phyloP scores from a whole-genome alignment of 2,797 vertebrate species.

The Sparus aurata region DNA sequence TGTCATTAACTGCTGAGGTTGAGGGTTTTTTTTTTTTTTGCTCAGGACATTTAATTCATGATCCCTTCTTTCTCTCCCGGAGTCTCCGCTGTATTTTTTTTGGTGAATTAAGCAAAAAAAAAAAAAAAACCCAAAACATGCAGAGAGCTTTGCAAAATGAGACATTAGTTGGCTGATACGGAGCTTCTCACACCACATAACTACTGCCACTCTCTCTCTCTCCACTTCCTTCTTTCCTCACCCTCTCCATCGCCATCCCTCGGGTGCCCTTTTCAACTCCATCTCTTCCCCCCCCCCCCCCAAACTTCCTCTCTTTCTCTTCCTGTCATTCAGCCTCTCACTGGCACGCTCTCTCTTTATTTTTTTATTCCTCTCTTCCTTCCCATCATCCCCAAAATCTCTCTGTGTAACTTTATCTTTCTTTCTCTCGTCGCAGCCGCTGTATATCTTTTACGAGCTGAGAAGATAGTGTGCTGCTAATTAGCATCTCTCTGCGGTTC shows the following conservation, averaged over 20 bases:
- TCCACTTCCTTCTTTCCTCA: slow-evolving; percentile 13
- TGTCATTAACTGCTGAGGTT: slow-evolving; percentile 67
- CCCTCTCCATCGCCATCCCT: slow-evolving; percentile 10
- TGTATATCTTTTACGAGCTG: slow-evolving; percentile 58
- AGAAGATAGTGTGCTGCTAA: slow-evolving; percentile 49
- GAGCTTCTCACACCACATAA: slow-evolving; percentile 61
- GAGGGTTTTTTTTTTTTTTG: slow-evolving; percentile 40
- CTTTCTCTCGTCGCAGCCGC: slow-evolving; percentile 2
- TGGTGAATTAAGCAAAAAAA: slow-evolving; percentile 47
- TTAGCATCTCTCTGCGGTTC: slow-evolving; percentile 56
- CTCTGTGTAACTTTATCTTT: slow-evolving; percentile 1
- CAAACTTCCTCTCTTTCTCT: slow-evolving; percentile 23
- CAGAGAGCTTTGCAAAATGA: slow-evolving; percentile 43
- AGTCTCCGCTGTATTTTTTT: slow-evolving; percentile 17
- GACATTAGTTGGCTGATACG: slow-evolving; percentile 49
- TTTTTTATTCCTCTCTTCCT: slow-evolving; percentile 30
- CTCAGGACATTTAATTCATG: slow-evolving; percentile 51
- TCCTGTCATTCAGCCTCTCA: slow-evolving; percentile 32
- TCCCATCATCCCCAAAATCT: slow-evolving; percentile 22
- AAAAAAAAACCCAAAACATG: slow-evolving; percentile 27
- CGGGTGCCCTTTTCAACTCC: slow-evolving; percentile 17
- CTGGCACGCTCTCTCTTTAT: background rate
- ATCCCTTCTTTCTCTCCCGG: slow-evolving; percentile 2
- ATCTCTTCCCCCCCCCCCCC: slow-evolving; percentile 26
- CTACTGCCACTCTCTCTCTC: slow-evolving; percentile 36